These are phyloP conservation scores for Sebastiscus albofasciatus DNA, from an alignment of 2,797 vertebrate genomes.

Conservation along the genomic window DNA sequence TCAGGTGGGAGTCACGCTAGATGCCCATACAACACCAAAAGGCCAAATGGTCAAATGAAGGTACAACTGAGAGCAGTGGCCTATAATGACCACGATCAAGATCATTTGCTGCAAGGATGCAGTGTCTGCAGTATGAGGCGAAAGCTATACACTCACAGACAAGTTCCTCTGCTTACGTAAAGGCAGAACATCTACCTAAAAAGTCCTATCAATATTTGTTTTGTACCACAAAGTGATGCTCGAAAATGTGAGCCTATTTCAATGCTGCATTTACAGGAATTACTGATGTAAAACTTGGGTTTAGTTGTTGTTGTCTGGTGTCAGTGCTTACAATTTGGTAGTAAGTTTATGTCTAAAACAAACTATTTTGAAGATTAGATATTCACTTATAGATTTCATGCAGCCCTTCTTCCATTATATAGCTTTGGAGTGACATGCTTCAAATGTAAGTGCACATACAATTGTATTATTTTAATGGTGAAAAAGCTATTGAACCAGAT, in stretches of 20 bases:
- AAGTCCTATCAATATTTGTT: not conserved
- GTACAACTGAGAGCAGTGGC: not conserved
- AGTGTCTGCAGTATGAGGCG: not conserved
- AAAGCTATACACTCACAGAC: not conserved
- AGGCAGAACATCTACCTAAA: not conserved
- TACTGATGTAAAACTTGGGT: not conserved
- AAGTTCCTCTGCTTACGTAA: not conserved
- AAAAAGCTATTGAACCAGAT: not conserved
- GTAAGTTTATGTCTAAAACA: not conserved
- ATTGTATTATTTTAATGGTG: not conserved
- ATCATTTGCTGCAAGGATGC: not conserved
- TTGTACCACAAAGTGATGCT: not conserved
- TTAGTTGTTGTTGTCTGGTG: not conserved
- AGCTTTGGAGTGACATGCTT: not conserved
- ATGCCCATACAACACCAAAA: not conserved
- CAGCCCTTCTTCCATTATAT: not conserved
- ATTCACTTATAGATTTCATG: not conserved
- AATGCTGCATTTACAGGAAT: not conserved
- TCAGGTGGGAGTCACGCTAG: slow-evolving; percentile 31
- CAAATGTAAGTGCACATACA: not conserved
- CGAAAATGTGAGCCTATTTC: not conserved
- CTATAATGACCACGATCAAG: slow-evolving; percentile 2
- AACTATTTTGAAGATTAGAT: not conserved
- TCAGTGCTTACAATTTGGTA: not conserved
- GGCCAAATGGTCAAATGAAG: slow-evolving; percentile 45